Base-by-base conservation (phyloP, 2,797 vertebrate genomes). In the Valencia hispanica region DNA sequence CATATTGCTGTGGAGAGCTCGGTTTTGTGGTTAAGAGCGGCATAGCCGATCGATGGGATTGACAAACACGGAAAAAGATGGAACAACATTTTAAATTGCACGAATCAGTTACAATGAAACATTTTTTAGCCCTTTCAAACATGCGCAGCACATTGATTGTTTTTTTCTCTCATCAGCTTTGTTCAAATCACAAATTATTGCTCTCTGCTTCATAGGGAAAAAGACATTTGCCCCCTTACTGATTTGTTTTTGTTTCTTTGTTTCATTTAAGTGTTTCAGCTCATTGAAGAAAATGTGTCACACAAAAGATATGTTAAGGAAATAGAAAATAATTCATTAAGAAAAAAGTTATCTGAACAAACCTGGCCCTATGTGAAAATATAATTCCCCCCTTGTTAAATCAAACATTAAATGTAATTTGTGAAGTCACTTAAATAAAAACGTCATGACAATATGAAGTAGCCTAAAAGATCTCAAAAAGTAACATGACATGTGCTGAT, bases 1-100 rank as follows among this genome's bases (percentile, higher is more conserved):
- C 55, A 43, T 79, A 41, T 59, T 74, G 72, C 72, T 10, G 65
- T 41, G 71, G 51, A 73, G 45, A 77, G 70, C 32, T 10, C 3
- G 15, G 65, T 47, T 18, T 41, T 41, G 41, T 20, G 2, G 27
- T 68, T 69, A 41, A 69, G 34, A 74, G 30, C 51, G 20, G 65
- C 20, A 43, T 50, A 59, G 63, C 51, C 66, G 71, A 74, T 69
- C 43, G 18, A 74, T 61, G 27, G 36, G 59, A 55, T 15, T 20
- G 65, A 68, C 63, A 43, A 25, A 48, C 25, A 34, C 22, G 4
- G 30, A 65, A 27, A 50, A 12, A 55, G 30, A 66, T 55, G 70
- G 70, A 43, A 41, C 12, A 47, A 32, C 22, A 34, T 41, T 74
- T 15, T 32, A 36, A 59, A 61, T 41, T 51, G 32, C 51, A 50